A percentile compares a stretch with the other conserved stretches of the same genome.
phyloP scores from a whole-genome alignment of 2,797 vertebrate species.

The Margarornis squamiger region DNA sequence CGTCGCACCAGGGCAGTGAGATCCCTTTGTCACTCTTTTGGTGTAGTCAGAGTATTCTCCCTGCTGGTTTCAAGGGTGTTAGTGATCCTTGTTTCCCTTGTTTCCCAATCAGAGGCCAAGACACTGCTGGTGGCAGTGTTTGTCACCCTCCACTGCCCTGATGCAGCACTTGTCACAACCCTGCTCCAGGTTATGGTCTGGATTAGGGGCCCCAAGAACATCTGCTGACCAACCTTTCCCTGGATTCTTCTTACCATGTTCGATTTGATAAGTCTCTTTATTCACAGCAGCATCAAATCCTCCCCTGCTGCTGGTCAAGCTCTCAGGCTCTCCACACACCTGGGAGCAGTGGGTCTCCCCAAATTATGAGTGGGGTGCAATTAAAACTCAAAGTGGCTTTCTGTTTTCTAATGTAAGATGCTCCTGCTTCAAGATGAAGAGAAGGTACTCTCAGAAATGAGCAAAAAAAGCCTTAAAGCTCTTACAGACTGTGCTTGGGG shows the following conservation, averaged over 20 bases:
- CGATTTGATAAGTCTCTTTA: not conserved
- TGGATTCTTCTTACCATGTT: not conserved
- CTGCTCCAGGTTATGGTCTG: not conserved
- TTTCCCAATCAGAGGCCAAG: accelerated
- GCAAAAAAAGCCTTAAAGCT: not conserved
- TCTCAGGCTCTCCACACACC: not conserved
- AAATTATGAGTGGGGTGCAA: not conserved
- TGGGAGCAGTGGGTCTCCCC: not conserved
- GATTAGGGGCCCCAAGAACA: not conserved
- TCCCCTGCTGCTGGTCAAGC: not conserved
- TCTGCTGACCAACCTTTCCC: accelerated
- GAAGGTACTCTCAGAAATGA: not conserved
- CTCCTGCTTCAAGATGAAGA: not conserved
- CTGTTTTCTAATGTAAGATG: not conserved
- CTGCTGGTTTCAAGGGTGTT: not conserved
- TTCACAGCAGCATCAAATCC: not conserved
- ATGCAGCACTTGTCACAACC: not conserved
- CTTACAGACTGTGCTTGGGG: not conserved
- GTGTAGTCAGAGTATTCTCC: not conserved
- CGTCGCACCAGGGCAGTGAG: accelerated
- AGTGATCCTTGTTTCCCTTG: not conserved
- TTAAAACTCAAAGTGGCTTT: not conserved
- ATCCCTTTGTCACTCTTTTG: accelerated
- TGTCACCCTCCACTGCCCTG: not conserved
- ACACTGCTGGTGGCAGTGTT: not conserved